phyloP scores from a whole-genome alignment of 2,113 vertebrate genomes.

The Gobiocypris rarus region DNA sequence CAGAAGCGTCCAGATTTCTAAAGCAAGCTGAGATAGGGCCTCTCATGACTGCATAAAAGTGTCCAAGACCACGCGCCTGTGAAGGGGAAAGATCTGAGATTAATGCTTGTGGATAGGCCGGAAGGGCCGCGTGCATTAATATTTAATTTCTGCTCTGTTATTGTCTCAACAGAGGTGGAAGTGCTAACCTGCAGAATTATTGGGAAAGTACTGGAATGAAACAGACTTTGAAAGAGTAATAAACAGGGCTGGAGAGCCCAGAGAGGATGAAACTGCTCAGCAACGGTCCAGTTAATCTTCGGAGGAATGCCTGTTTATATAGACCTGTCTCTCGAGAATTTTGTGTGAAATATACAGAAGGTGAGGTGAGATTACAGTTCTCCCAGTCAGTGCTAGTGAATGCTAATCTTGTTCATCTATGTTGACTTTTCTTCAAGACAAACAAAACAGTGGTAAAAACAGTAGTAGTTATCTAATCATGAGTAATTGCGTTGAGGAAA shows the following conservation, averaged over 20 bases:
- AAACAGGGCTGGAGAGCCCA: not conserved
- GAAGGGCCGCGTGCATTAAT: slow-evolving; percentile 73
- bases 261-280: slow-evolving; percentile 7
- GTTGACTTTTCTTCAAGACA: not conserved
- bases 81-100: slow-evolving; percentile 70
- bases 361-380: not conserved
- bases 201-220: slow-evolving; percentile 49
- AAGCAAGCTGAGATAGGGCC: slow-evolving; percentile 72
- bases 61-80: slow-evolving; percentile 66
- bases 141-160: slow-evolving; percentile 75
- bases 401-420: not conserved
- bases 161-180: slow-evolving; percentile 66
- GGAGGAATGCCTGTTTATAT: slow-evolving; percentile 3
- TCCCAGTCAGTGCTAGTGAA: not conserved
- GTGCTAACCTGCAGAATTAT: slow-evolving; percentile 72
- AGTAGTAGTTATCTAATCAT: not conserved
- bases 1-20: slow-evolving; percentile 70
- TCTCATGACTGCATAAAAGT: slow-evolving; percentile 61
- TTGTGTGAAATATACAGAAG: not conserved
- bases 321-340: not conserved
- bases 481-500: not conserved
- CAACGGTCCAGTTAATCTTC: slow-evolving; percentile 14
- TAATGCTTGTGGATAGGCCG: slow-evolving; percentile 70
- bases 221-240: slow-evolving; percentile 48
- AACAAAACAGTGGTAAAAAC: slow-evolving; percentile 5